These are phyloP conservation scores for Phthorimaea operculella DNA, from an alignment of 1,140 invertebrate genomes.

Conservation along the genomic window DNA sequence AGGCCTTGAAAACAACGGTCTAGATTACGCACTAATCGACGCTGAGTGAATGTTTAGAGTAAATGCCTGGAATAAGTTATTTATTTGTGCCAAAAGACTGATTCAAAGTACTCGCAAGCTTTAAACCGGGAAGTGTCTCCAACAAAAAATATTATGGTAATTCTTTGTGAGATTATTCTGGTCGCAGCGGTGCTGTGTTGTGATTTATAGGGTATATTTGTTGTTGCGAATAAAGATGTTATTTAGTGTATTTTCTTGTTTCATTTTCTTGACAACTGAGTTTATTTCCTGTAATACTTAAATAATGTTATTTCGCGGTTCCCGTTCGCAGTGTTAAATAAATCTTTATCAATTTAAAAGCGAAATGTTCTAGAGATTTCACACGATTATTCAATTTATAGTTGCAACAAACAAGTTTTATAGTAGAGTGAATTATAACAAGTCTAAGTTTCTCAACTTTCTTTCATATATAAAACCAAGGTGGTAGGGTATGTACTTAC, in stretches of 20 bases:
- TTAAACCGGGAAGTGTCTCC: neutral
- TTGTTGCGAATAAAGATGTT: constrained; percentile 45
- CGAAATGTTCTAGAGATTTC: neutral
- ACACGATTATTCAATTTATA: neutral
- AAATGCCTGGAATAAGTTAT: constrained; percentile 15
- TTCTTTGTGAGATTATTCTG: constrained; percentile 4
- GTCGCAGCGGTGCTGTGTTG: constrained; percentile 15
- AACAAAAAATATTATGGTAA: neutral
- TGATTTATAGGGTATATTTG: constrained; percentile 33
- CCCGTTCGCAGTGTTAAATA: no score
- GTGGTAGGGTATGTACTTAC: no score
- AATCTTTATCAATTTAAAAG: no score
- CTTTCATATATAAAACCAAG: no score
- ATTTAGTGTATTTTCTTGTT: constrained; percentile 43
- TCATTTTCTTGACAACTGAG: constrained; percentile 11
- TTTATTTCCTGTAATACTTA: no score
- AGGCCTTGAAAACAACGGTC: constrained; percentile 41
- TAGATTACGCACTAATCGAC: constrained; percentile 53
- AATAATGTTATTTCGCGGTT: no score
- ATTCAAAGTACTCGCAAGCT: constrained; percentile 3
- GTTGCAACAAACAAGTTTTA: neutral
- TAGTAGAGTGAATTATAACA: neutral
- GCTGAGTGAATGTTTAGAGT: constrained; percentile 27
- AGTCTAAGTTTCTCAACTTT: no score
- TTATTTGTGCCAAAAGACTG: constrained; percentile 10